Conservation (phyloP, 2,113 vertebrate genomes). For the Pogona vitticeps region DNA sequence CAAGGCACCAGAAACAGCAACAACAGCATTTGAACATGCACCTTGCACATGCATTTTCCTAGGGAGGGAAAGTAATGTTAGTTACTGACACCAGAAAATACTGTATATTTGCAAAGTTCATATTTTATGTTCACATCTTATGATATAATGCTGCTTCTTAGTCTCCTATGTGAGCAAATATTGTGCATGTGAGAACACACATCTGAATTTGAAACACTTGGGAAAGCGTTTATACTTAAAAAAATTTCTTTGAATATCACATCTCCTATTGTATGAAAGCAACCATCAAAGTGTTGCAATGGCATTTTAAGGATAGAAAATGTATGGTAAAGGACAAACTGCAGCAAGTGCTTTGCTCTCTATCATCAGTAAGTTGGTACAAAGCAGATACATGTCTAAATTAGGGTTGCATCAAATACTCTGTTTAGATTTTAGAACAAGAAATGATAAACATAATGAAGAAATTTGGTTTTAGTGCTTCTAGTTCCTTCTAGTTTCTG, state of each 20-base stretch:
- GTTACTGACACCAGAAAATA: slow-evolving; percentile 36
- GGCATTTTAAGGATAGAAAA: not conserved
- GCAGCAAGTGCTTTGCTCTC: not conserved
- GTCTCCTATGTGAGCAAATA: not conserved
- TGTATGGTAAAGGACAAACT: not conserved
- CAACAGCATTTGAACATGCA: slow-evolving; percentile 61
- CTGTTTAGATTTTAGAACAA: not conserved
- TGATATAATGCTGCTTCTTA: not conserved
- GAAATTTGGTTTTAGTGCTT: not conserved
- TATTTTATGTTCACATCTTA: not conserved
- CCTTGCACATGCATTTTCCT: slow-evolving; percentile 64
- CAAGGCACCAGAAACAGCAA: slow-evolving; percentile 69
- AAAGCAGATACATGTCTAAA: not conserved
- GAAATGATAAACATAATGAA: not conserved
- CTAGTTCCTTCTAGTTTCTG: not conserved
- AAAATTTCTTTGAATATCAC: not conserved
- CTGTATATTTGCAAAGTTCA: slow-evolving; percentile 14
- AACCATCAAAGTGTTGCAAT: not conserved
- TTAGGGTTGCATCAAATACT: not conserved
- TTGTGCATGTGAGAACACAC: too few relatives aligned
- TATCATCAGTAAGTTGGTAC: not conserved
- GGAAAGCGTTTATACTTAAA: not conserved
- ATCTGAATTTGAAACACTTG: not conserved
- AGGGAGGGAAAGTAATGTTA: slow-evolving; percentile 42
- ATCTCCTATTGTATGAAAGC: too few relatives aligned